phyloP scores from a whole-genome alignment of 2,888 invertebrate genomes.

The Temnothorax ravouxi region DNA sequence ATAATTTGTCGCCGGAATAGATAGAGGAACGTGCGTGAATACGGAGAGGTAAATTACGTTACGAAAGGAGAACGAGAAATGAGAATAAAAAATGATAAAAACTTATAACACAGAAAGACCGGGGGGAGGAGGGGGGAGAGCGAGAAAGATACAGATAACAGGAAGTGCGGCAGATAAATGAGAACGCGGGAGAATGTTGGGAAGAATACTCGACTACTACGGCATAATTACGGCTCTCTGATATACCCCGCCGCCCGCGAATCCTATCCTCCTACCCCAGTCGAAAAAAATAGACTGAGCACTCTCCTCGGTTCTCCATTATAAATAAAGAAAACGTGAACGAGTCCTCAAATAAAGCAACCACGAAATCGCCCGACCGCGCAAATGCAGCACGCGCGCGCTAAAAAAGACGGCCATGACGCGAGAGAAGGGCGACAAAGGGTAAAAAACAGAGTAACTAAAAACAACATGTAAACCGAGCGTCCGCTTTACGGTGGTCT shows the following conservation, averaged over 20 bases:
- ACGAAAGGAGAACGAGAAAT: slow-evolving; percentile 39
- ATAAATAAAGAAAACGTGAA: slow-evolving; percentile 54
- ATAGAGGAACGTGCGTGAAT: slow-evolving; percentile 34
- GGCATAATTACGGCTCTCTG: slow-evolving; percentile 49
- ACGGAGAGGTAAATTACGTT: slow-evolving; percentile 39
- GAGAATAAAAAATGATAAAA: slow-evolving; percentile 43
- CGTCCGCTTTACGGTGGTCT: slow-evolving; percentile 49
- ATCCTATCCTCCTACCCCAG: slow-evolving; percentile 12
- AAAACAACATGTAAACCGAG: slow-evolving; percentile 55
- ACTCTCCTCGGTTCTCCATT: slow-evolving; percentile 33
- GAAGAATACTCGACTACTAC: slow-evolving; percentile 32
- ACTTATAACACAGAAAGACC: slow-evolving; percentile 34
- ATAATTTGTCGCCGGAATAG: slow-evolving; percentile 47
- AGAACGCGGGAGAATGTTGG: slow-evolving; percentile 32
- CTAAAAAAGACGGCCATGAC: slow-evolving; percentile 56
- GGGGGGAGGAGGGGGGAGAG: not conserved
- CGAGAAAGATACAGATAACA: slow-evolving; percentile 40
- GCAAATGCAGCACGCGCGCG: slow-evolving; percentile 40
- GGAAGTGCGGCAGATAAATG: slow-evolving; percentile 34
- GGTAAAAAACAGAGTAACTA: slow-evolving; percentile 38
- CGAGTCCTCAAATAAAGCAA: slow-evolving; percentile 65
- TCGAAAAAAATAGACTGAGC: slow-evolving; percentile 52
- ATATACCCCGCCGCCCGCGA: slow-evolving; percentile 15
- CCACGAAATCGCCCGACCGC: slow-evolving; percentile 25
- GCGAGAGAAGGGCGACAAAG: slow-evolving; percentile 55